phyloP scores from a whole-genome alignment of 2,113 vertebrate species.

The Osmerus eperlanus region DNA sequence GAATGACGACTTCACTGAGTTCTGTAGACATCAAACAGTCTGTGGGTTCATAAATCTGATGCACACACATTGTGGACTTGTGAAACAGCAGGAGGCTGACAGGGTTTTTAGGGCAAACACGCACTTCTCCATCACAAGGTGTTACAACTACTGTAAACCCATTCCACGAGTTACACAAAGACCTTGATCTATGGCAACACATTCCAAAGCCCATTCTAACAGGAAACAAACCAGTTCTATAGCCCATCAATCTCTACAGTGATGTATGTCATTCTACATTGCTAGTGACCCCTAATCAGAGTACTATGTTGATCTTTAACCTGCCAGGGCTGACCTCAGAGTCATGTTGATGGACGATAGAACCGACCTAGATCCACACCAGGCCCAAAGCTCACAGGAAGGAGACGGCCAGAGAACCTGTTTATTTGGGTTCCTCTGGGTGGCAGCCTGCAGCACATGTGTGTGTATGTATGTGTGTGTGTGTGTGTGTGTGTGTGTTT shows the following conservation, averaged over 20 bases:
- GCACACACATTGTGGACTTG: neutral
- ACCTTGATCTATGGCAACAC: no score
- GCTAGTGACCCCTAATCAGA: neutral
- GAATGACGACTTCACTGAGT: neutral
- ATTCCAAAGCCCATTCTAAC: no score
- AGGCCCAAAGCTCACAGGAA: slow-evolving; percentile 5
- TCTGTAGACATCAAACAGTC: slow-evolving; percentile 1
- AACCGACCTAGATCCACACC: neutral
- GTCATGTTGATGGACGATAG: slow-evolving; percentile 5
- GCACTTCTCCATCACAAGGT: no score
- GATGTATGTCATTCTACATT: neutral
- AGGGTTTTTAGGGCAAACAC: neutral
- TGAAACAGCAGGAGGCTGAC: neutral
- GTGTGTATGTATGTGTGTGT: neutral
- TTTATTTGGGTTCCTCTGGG: slow-evolving; percentile 21
- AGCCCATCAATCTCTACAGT: no score
- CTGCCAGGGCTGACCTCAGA: neutral
- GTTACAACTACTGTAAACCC: no score
- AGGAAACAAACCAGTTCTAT: no score
- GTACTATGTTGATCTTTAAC: slow-evolving; percentile 8
- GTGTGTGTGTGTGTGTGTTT: neutral
- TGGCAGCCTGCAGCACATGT: neutral
- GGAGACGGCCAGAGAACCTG: neutral
- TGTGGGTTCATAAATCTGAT: slow-evolving; percentile 1
- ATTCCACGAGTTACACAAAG: no score